A percentile compares a stretch with the other conserved stretches of the same genome.
Conservation (phyloP, 2,888 invertebrate genomes). For the Luperina nickerlii region DNA sequence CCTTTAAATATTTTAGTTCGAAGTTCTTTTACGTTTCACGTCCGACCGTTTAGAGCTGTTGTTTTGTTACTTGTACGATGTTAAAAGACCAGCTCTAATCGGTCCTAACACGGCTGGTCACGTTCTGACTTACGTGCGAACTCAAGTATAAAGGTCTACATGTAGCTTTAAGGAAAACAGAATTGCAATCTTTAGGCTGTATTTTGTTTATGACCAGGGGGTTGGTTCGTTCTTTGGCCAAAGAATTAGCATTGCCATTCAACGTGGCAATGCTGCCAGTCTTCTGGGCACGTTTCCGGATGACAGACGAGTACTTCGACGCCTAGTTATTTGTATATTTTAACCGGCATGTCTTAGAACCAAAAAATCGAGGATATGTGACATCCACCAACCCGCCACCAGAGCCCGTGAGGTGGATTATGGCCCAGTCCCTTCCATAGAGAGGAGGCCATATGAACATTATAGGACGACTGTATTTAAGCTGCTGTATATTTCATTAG, state of each 20-base stretch:
- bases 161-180: constrained; percentile 15
- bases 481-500: background rate
- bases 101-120: constrained; percentile 32
- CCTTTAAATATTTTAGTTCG: constrained; percentile 20
- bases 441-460: background rate
- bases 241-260: background rate
- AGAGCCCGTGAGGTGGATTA: background rate
- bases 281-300: background rate
- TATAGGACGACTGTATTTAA: background rate
- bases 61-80: constrained; percentile 33
- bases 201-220: background rate
- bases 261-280: background rate
- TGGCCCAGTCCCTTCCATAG: background rate
- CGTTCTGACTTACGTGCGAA: constrained; percentile 43
- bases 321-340: no score
- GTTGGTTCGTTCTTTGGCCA: background rate
- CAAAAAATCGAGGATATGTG: no score
- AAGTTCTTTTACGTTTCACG: constrained; percentile 21
- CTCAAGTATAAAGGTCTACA: constrained; percentile 2
- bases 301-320: background rate
- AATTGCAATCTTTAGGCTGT: constrained; percentile 1
- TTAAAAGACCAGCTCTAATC: constrained; percentile 34
- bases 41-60: constrained; percentile 48
- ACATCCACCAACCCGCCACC: background rate
- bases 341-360: no score